Base-by-base conservation (phyloP, 2,888 invertebrate genomes). In the Amblyjoppa proteus region DNA sequence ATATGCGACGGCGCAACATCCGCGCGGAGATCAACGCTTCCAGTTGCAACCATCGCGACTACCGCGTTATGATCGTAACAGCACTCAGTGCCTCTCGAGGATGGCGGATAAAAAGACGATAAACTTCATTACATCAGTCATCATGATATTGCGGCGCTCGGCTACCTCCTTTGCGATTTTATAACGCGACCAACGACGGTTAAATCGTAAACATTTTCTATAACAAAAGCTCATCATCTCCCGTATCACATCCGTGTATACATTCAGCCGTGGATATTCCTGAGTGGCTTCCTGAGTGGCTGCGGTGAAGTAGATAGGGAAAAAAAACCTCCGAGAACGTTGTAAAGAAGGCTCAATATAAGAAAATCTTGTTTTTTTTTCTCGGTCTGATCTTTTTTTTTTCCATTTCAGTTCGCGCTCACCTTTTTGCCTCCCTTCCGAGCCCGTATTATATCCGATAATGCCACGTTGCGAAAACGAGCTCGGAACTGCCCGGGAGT, bases 181-280 rank as follows among this genome's bases (percentile, higher is more conserved):
- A 41, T 25, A 38, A 41, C 68, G 38, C 11, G 68, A 28, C 31
- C 45, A 34, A 13, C n/a, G 68, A 25, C 38, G 68, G 68, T 68
- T 20, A 11, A 68, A 68, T 41, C 68, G 68, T 68, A 41, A 68
- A 38, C 41, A 25, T 68, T 41, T 66, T 68, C n/a, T n/a, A 20
- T 38, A 61, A 45, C 74, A 31, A 74, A 61, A 74, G 45, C 61
- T 74, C 45, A 61, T 61, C 28, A n/a, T 74, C 61, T 61, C 61
- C 2, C 13, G 45, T 74, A 41, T 56, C 13, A 7, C 25, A 38
- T 58, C 38, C 3, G 6, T 16, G 11, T 56, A 56, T 71, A 28
- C 20, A 28, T 31, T 25, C n/a, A 16, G 45, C 16, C 41, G n/a
- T 16, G 38, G 13, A 73, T 58, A 34, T 11, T 58, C 34, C 20